Evolutionary conservation across 2,113 vertebrate genomes (phyloP), one percentile per base, ranked within the genome.

Genomic region (Circaetus cinerascens): DNA sequence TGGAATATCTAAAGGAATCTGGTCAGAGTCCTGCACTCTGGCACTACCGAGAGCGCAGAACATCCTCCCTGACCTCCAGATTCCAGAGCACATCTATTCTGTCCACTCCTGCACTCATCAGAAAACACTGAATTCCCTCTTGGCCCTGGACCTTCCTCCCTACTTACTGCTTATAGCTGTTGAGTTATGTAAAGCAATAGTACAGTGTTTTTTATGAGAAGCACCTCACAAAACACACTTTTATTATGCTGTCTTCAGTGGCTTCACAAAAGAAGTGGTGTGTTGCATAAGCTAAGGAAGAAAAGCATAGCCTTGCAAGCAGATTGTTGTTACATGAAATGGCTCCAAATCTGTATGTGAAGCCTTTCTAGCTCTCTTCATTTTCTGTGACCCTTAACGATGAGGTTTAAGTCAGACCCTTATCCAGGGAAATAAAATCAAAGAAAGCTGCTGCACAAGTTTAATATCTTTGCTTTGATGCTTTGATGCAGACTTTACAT

Each of bases 371-470:
- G 1, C 3, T 68, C 40, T 63, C 36, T 66, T 74, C 5, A 38
- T 84, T 97, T 69, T 87, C n/a, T 43, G 34, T 83, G 80, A 78
- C 86, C 36, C 86, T 93, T 90, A 85, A 69, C 74, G 59, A 79
- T 53, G 56, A 91, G 11, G 38, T 88, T 89, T 82, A 63, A 68
- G 22, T 75, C 66, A 88, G 48, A 34, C 71, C 85, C 34, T 94
- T 67, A 95, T 67, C 25, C 73, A 91, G 29, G 15, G 12, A 92
- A 93, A 90, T 67, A 72, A 94, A 87, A 93, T 40, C 32, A 90
- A 88, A 87, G 40, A 38, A 88, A 91, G 20, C 11, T 55, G 11
- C 9, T 92, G 45, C 88, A 48, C 6, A 74, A 73, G 25, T 64
- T 86, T 77, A 38, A 25, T 74, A 46, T 59, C 19, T 80, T 38